These are phyloP conservation scores for Tragelaphus imberbis DNA, from an alignment of 2,113 vertebrate species.

Conservation along the genomic window DNA sequence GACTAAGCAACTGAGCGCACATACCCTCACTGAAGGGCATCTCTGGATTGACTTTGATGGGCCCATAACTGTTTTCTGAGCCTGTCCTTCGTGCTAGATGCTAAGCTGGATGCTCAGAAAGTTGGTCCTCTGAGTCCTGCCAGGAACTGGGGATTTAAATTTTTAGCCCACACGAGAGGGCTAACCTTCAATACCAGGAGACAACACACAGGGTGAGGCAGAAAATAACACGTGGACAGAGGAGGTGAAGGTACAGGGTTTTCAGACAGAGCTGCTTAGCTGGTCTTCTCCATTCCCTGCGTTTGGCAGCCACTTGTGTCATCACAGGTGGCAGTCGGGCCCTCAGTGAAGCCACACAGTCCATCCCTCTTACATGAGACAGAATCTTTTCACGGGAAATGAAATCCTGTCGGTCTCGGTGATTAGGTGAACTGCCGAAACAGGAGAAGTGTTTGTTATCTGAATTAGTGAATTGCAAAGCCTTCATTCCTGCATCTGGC, in stretches of 20 bases:
- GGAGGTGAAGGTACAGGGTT: not conserved
- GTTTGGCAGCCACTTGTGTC: no score
- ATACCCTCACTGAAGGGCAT: not conserved
- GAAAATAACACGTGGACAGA: accelerated
- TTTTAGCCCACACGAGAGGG: no score
- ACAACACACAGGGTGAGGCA: not conserved
- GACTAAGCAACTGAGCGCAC: not conserved
- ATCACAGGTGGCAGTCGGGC: not conserved
- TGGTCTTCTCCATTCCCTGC: not conserved
- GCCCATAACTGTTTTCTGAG: not conserved
- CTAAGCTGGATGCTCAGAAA: not conserved
- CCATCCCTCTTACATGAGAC: not conserved
- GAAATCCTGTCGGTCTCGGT: not conserved
- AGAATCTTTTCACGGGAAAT: not conserved
- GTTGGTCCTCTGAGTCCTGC: not conserved
- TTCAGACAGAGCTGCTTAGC: accelerated
- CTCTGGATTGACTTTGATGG: not conserved
- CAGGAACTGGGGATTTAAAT: not conserved
- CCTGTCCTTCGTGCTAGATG: not conserved
- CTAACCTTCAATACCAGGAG: not conserved
- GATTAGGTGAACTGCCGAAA: not conserved
- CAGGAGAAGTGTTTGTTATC: not conserved
- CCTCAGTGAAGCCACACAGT: not conserved
- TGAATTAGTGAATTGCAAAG: not conserved
- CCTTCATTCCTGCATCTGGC: not conserved